Evolutionary conservation across 1,140 invertebrate species (phyloP).

Genomic region (Drosophila kohkoa): DNA sequence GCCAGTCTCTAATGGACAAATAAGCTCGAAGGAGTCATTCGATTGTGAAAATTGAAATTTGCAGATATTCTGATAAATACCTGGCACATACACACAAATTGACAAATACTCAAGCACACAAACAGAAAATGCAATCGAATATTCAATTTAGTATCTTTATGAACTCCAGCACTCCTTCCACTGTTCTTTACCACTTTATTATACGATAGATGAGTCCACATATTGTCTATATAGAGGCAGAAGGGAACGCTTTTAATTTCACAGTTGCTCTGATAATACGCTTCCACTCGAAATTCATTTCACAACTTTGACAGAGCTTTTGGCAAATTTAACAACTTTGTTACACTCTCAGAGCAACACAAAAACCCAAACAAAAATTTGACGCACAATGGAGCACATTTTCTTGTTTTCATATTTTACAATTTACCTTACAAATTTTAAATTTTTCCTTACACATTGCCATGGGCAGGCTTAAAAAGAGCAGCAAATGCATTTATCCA

Average conservation of each 20-base stretch:
- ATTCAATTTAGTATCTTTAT: constrained; percentile 39
- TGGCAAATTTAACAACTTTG: constrained; percentile 40
- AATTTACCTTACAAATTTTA: too few species aligned
- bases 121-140: constrained; percentile 13
- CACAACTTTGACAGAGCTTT: constrained; percentile 63
- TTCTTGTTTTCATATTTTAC: too few species aligned
- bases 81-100: constrained; percentile 12
- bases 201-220: neutral
- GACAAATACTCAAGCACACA: neutral
- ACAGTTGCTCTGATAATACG: constrained; percentile 74
- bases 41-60: constrained; percentile 73
- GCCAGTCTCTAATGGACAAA: constrained; percentile 64
- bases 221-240: neutral
- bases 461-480: too few species aligned
- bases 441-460: too few species aligned
- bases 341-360: neutral
- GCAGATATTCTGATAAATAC: constrained; percentile 63
- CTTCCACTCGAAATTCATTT: constrained; percentile 64
- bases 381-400: too few species aligned
- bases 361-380: neutral
- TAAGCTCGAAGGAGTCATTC: constrained; percentile 59
- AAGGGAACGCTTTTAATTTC: constrained; percentile 71
- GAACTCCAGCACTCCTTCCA: constrained; percentile 7
- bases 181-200: constrained; percentile 15
- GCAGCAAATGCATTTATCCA: too few species aligned